Conservation (phyloP, 2,797 vertebrate species). For the Galagoides demidoff region DNA sequence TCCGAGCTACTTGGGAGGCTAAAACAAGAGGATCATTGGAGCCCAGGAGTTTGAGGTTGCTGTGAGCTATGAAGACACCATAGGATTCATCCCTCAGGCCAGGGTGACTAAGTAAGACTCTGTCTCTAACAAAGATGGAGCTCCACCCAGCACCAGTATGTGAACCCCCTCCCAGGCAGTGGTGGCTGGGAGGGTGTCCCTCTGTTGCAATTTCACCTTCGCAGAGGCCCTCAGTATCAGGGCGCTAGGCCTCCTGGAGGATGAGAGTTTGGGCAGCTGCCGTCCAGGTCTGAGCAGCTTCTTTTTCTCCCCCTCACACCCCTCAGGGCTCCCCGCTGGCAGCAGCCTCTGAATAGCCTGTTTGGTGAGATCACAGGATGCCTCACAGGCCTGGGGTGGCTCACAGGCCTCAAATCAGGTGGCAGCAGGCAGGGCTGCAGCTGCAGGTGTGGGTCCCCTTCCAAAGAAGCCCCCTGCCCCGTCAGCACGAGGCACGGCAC, state of each 20-base stretch:
- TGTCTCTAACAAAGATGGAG: no score
- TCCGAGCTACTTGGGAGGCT: no score
- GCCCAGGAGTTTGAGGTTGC: no score
- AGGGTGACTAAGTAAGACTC: no score
- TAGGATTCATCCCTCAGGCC: no score
- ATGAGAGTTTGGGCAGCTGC: neutral
- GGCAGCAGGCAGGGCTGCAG: no score
- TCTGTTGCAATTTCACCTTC: neutral
- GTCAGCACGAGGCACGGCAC: accelerated
- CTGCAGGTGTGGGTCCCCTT: neutral
- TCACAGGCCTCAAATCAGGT: neutral
- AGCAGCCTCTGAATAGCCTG: neutral
- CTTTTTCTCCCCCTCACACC: no score
- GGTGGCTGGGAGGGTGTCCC: neutral
- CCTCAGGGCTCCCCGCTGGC: neutral
- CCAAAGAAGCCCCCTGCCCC: neutral
- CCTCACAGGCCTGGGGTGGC: neutral
- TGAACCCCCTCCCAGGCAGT: neutral
- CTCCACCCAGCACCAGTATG: neutral
- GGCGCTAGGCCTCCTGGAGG: neutral
- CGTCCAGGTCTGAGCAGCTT: neutral
- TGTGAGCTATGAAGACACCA: no score
- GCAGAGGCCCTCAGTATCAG: accelerated
- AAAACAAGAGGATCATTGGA: no score
- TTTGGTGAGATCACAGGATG: neutral